These are phyloP conservation scores for Chaetodon auriga DNA, from an alignment of 2,113 vertebrate species.

Conservation along the genomic window DNA sequence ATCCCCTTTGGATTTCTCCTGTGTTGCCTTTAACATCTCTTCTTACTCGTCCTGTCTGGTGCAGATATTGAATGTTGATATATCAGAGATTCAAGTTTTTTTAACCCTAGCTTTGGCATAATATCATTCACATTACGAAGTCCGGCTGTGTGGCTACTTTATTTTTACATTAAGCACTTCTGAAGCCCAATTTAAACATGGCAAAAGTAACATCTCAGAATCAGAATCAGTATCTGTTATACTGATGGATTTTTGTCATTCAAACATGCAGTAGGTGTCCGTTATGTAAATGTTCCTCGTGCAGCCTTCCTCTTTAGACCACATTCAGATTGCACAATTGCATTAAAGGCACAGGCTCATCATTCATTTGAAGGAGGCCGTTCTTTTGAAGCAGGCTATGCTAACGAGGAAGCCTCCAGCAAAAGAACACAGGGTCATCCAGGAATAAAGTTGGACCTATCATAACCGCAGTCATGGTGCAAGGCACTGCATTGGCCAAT, in stretches of 20 bases:
- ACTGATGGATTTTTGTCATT: not conserved
- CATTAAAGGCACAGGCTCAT: not conserved
- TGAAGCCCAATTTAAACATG: not conserved
- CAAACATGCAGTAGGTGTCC: not conserved
- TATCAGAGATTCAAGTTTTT: constrained; percentile 5
- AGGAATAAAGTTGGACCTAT: not conserved
- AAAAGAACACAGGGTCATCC: not conserved
- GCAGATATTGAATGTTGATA: constrained; percentile 45
- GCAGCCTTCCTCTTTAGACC: not conserved
- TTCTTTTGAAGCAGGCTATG: not conserved
- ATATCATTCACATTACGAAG: constrained; percentile 26
- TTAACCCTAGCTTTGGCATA: not conserved
- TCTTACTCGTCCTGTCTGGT: constrained; percentile 40
- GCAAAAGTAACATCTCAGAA: not conserved
- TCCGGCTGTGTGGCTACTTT: not conserved
- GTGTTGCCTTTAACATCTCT: constrained; percentile 41
- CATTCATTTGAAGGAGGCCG: not conserved
- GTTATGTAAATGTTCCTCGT: not conserved
- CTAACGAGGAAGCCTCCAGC: not conserved
- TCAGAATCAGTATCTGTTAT: no score
- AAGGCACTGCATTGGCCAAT: no score
- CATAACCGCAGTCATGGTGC: no score
- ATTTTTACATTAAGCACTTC: not conserved
- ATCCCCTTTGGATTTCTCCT: constrained; percentile 54
- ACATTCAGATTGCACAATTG: not conserved